Conservation (phyloP, 2,888 invertebrate genomes). For the Periphyllus acericola region DNA sequence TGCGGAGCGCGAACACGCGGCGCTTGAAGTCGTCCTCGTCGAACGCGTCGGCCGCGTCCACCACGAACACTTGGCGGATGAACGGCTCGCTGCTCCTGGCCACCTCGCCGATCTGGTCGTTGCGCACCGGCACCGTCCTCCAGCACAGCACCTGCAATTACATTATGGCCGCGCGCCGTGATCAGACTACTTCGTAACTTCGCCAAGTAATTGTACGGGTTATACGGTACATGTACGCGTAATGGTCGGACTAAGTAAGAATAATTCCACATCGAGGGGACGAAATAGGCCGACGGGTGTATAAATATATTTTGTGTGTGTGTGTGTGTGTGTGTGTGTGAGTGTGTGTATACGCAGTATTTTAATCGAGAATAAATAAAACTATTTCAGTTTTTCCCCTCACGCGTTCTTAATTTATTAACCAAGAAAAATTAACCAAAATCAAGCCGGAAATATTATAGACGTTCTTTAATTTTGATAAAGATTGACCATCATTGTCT, state of each 20-base stretch:
- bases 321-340: neutral
- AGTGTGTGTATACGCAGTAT: neutral
- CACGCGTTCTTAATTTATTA: no score
- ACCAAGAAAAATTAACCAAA: no score
- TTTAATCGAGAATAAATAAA: no score
- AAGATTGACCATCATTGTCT: no score
- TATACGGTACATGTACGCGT: neutral
- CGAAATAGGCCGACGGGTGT: neutral
- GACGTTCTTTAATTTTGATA: no score
- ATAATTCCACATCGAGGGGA: no score
- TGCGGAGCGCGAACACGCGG: conserved; percentile 91
- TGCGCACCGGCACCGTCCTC: conserved; percentile 93
- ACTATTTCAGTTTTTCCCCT: no score
- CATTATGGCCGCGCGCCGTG: conserved; percentile 16
- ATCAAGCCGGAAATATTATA: no score
- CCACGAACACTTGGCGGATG: conserved; percentile 93
- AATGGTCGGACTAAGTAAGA: neutral
- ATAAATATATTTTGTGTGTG: neutral
- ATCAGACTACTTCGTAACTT: neutral
- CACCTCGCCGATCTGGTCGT: conserved; percentile 86
- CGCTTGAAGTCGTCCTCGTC: conserved; percentile 73
- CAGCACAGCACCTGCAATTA: conserved; percentile 83
- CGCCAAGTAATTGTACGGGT: neutral
- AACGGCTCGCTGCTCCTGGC: conserved; percentile 94
- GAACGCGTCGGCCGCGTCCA: conserved; percentile 70